These are phyloP conservation scores for Rhingia campestris DNA, from an alignment of 2,888 invertebrate genomes.

Conservation along the genomic window DNA sequence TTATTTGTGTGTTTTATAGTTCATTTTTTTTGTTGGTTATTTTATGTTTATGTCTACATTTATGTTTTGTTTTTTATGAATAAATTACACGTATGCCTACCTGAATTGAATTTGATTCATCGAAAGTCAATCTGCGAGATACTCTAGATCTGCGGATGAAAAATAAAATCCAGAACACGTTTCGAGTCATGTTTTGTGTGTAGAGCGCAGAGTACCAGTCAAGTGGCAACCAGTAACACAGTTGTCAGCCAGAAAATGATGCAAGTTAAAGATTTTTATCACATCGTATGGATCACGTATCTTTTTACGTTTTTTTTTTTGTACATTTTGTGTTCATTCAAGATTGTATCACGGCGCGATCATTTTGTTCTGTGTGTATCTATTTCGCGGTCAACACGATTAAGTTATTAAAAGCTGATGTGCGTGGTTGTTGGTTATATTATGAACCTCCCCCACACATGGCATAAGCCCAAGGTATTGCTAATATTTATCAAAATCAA, in stretches of 20 bases:
- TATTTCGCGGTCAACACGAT: constrained; percentile 71
- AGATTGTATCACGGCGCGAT: constrained; percentile 56
- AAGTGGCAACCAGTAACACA: constrained; percentile 68
- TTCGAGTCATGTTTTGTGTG: constrained; percentile 28
- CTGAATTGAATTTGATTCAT: constrained; percentile 72
- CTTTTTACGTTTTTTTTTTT: constrained; percentile 43
- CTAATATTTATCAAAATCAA: constrained; percentile 13
- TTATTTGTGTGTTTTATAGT: constrained; percentile 24
- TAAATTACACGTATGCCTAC: constrained; percentile 72
- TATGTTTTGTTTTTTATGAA: constrained; percentile 52
- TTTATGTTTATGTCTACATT: constrained; percentile 41
- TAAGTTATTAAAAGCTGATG: constrained; percentile 61
- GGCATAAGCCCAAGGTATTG: background rate
- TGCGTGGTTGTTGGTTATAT: constrained; percentile 44
- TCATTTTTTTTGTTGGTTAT: constrained; percentile 14
- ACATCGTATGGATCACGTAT: constrained; percentile 65
- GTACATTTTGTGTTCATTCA: constrained; percentile 20
- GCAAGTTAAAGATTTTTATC: constrained; percentile 71
- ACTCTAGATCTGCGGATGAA: constrained; percentile 54
- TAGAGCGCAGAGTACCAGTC: background rate
- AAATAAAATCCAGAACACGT: constrained; percentile 58
- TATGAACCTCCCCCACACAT: constrained; percentile 49
- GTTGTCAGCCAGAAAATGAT: constrained; percentile 71
- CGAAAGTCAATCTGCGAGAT: constrained; percentile 68
- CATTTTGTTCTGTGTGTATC: constrained; percentile 51